These are phyloP conservation scores for Actinia equina DNA, from an alignment of 64 coral and sea anemone species.

Conservation along the genomic window DNA sequence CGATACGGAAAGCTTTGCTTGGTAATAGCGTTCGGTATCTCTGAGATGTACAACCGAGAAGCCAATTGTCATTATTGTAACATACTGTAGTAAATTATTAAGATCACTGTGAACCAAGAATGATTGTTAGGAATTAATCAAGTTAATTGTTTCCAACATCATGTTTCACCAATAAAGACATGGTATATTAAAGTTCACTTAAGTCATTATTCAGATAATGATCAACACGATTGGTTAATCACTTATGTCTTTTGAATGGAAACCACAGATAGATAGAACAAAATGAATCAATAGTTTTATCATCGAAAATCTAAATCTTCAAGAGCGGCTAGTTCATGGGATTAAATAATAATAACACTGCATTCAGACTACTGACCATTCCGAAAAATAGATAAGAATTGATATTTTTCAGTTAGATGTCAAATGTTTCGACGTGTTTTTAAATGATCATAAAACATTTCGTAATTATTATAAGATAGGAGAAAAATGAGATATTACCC, in stretches of 20 bases:
- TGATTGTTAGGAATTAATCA: neutral
- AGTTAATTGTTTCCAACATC: neutral
- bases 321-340: neutral
- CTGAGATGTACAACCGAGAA: no score
- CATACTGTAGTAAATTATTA: neutral
- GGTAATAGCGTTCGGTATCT: no score
- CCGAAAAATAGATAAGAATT: neutral
- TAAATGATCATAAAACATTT: neutral
- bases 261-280: neutral
- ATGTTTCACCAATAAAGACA: neutral
- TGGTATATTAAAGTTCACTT: neutral
- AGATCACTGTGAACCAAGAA: neutral
- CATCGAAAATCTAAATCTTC: neutral
- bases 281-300: constrained; percentile 5
- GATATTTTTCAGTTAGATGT: neutral
- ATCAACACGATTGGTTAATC: neutral
- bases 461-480: neutral
- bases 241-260: neutral
- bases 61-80: no score
- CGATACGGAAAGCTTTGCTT: no score
- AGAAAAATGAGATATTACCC: no score
- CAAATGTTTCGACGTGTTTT: neutral
- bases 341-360: neutral
- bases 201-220: neutral
- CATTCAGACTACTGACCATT: neutral